Base-by-base conservation (phyloP, 2,888 invertebrate genomes). In the Resseliella maxima region DNA sequence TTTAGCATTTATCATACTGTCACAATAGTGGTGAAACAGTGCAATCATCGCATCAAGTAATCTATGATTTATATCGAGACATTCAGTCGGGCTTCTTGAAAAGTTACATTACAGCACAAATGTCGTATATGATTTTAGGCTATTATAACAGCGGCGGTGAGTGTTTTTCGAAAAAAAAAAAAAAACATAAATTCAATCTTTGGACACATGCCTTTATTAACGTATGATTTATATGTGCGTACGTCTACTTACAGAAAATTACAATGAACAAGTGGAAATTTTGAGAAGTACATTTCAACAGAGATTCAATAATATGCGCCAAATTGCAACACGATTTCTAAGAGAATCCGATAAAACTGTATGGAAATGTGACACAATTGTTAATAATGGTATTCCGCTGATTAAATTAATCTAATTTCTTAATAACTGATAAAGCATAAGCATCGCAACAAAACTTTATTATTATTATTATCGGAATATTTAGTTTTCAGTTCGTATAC, bases 401-500 rank as follows among this genome's bases (percentile, higher is more conserved):
- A 50, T 50, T 50, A 59, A 59, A 59, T 59, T 59, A 18, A 2
- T 15, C 46, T 50, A 50, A 50, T 50, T 50, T 50, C 46, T 50
- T 50, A 50, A 59, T 27, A 59, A 27, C 50, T 21, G 50, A 50
- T 50, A 21, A 50, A 18, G 15, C 50, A n/a, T n/a, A n/a, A n/a
- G n/a, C n/a, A n/a, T n/a, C n/a, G n/a, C n/a, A n/a, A n/a, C n/a
- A n/a, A n/a, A n/a, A n/a, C n/a, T n/a, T 12, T 41, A 5, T 41
- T 12, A 12, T 12, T 41, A 41, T 41, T 5, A 41, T 41, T 41
- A 41, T 41, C 6, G 41, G 50, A 21, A 21, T 27, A 2, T n/a
- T 38, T 83, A 83, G 83, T 38, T 83, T 83, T 83, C 83, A 83
- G 83, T n/a, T 83, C 83, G 38, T 83, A 83, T 24, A 38, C 85